Base-by-base conservation (phyloP, 2,888 invertebrate species). In the Junonia oenone region DNA sequence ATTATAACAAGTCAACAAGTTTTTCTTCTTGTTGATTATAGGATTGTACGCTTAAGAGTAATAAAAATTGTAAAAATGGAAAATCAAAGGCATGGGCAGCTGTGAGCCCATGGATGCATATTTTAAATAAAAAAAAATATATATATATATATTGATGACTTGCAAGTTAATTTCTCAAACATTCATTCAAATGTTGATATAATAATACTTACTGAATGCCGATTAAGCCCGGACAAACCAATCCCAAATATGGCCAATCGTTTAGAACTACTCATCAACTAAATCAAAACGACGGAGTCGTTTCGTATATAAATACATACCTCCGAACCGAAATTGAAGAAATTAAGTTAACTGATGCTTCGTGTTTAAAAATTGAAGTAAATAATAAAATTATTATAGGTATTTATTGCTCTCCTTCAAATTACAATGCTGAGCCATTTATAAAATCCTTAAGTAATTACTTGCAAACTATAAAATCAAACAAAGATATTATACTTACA, bases 401-500 rank as follows among this genome's bases (percentile, higher is more conserved):
- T 2, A 14, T 49, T 14, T 49, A 49, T 26, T 26, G 26, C 2
- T 49, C 49, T 9, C 49, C 49, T 1, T 37, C 49, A 1, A 49
- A 38, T 26, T 1, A 8, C 6, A 37, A 13, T 27, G 49, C 27
- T 1, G 26, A 37, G 11, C 0, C 6, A 1, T 49, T 49, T n/a
- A 49, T 49, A 8, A 2, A 38, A 1, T 49, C 49, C 2, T 9
- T 49, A 27, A 27, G 15, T 38, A 9, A 9, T 2, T 27, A 49
- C 9, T 38, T 49, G 9, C 6, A 33, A 2, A 11, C 33, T n/a
- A n/a, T 33, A 6, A 33, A 6, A 33, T 11, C 33, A 33, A 1
- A n/a, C n/a, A n/a, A 9, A 33, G 56, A 51, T 22, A 51, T 61
- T 17, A 51, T 51, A 13, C n/a, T 61, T 14, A 33, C 33, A 11